Base-by-base conservation (phyloP, 2,113 vertebrate genomes). In the Poeciliopsis retropinna region DNA sequence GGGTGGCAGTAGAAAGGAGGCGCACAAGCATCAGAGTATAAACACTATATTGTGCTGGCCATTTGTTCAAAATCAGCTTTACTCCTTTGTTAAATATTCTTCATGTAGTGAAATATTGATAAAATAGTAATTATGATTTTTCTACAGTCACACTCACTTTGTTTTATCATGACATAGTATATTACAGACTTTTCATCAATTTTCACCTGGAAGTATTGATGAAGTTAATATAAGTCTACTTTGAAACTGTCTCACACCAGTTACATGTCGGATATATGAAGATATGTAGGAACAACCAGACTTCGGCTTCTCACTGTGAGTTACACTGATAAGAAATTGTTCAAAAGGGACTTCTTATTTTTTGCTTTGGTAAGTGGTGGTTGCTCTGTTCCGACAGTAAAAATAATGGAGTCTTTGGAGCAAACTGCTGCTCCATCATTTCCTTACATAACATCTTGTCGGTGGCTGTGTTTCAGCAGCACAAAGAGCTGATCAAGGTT, bases 401-500 rank as follows among this genome's bases (percentile, higher is more conserved):
- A 30, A 63, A 67, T 60, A 67, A 64, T 44, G 9, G 41, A 34
- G 60, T 34, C 1, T 27, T 17, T 41, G 17, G 30, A 62, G 3
- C 63, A 67, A 51, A 77, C 70, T 63, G 64, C 64, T 9, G 27
- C 2, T 34, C 15, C 28, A 1, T 72, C 2, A 15, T 44, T 67
- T 63, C 34, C 30, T 62, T 64, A 47, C 28, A 19, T 64, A 28
- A n/a, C 19, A 66, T 31, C 51, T 68, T 39, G 37, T 37, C 57
- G 60, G 28, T 64, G 19, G 37, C 47, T 60, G 67, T 70, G 67
- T 70, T 83, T 82, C 39, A 83, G 72, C 34, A 72, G 69, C 30
- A 28, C 79, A 80, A 78, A 73, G 68, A 79, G 75, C 70, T 74
- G 73, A 81, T 76, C 81, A 85, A 86, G 76, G 81, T 80, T 84